phyloP scores from a whole-genome alignment of 2,888 invertebrate genomes.

The Argynnis bischoffii region DNA sequence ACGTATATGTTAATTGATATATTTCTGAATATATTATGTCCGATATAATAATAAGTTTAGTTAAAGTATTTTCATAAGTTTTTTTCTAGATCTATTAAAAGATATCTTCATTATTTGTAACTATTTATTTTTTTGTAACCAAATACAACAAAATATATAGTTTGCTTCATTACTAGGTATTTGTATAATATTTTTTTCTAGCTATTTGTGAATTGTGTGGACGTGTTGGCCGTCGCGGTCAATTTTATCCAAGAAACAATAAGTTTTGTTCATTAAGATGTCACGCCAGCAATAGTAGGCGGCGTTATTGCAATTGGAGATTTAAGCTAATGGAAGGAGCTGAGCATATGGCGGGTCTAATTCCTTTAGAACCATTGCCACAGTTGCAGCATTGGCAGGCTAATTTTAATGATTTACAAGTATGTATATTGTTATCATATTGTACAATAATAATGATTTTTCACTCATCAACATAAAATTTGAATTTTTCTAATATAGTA shows the following conservation, averaged over 20 bases:
- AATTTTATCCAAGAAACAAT: conserved; percentile 69
- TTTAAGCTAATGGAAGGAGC: conserved; percentile 76
- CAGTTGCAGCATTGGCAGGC: conserved; percentile 76
- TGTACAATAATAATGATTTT: too few species aligned
- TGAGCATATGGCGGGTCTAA: conserved; percentile 76
- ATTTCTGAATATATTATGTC: conserved; percentile 10
- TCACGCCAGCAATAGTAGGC: conserved; percentile 55
- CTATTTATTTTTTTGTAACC: conserved; percentile 29
- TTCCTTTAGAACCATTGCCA: conserved; percentile 76
- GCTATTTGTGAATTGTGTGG: conserved; percentile 78
- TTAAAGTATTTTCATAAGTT: background rate
- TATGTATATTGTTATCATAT: conserved; percentile 35
- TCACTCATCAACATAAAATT: background rate
- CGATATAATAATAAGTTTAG: too few species aligned
- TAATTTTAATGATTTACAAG: conserved; percentile 68
- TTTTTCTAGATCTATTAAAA: background rate
- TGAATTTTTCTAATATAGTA: too few species aligned
- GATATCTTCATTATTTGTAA: background rate
- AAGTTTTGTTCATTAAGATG: conserved; percentile 73
- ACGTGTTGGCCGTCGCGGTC: conserved; percentile 65
- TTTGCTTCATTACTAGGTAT: too few species aligned
- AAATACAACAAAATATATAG: too few species aligned
- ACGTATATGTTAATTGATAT: conserved; percentile 20
- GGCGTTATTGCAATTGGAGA: conserved; percentile 63
- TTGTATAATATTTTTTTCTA: conserved; percentile 40